A percentile compares a stretch with the other conserved stretches of the same genome.
Evolutionary conservation across 1,140 invertebrate genomes (phyloP).

Genomic region (Papilio xuthus): DNA sequence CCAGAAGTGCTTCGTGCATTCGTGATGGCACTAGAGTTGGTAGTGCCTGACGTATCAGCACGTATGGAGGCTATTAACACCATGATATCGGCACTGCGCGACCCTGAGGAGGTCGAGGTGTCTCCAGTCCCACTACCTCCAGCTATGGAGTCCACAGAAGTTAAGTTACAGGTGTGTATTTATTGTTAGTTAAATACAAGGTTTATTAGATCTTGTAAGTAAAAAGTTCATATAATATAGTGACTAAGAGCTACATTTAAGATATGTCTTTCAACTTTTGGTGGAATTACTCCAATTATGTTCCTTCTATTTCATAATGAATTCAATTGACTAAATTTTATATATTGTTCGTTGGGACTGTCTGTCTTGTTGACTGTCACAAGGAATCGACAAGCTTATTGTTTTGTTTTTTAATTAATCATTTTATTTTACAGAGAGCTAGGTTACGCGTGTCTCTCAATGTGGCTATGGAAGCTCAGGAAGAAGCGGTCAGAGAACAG

Average conservation of each 20-base stretch:
- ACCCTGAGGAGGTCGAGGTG: constrained; percentile 63
- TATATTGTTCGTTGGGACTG: too few relatives aligned
- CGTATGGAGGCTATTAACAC: constrained; percentile 70
- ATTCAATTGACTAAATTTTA: too few relatives aligned
- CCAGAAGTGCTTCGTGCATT: constrained; percentile 72
- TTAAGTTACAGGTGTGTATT: constrained; percentile 67
- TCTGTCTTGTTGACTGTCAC: too few relatives aligned
- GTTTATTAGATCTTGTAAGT: too few relatives aligned
- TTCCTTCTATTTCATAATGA: too few relatives aligned
- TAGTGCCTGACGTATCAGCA: constrained; percentile 62
- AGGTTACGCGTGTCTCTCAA: constrained; percentile 76
- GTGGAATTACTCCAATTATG: too few relatives aligned
- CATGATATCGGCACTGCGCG: constrained; percentile 66
- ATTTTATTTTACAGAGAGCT: constrained; percentile 58
- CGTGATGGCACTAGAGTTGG: constrained; percentile 68
- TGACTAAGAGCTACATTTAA: too few relatives aligned
- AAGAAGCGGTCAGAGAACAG: constrained; percentile 75
- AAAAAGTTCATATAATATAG: too few relatives aligned
- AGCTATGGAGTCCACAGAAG: constrained; percentile 60
- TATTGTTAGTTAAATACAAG: background rate
- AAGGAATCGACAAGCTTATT: background rate
- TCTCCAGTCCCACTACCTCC: constrained; percentile 45
- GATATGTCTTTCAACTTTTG: too few relatives aligned
- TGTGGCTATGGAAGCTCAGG: constrained; percentile 77
- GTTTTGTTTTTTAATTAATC: background rate